Percentiles rank a stretch among this genome's conserved stretches.
These are phyloP conservation scores for Amphipoea oculea DNA, from an alignment of 2,888 invertebrate species.

Conservation along the genomic window DNA sequence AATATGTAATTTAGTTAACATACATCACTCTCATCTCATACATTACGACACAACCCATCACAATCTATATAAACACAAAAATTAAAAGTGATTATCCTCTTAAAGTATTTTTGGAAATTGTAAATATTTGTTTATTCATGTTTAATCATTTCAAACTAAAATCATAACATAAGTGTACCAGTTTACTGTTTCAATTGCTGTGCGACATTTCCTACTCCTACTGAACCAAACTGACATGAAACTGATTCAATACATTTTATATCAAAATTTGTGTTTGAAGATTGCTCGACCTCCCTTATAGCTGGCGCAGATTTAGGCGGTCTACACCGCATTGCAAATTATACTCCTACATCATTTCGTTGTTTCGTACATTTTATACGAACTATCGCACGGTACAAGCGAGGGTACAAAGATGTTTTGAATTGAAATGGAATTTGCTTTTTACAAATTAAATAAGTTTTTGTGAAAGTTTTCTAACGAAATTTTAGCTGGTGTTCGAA, in stretches of 20 bases:
- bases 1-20: neutral
- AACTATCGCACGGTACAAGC: neutral
- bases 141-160: neutral
- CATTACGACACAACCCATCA: neutral
- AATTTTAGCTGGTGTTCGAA: neutral
- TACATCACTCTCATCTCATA: neutral
- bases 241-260: neutral
- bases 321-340: neutral
- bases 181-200: slow-evolving; percentile 2
- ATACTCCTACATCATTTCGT: neutral
- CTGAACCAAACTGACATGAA: neutral
- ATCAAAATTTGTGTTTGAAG: neutral
- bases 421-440: neutral
- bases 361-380: too few species aligned
- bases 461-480: neutral
- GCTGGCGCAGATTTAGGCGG: neutral
- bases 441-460: neutral
- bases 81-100: neutral
- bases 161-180: neutral
- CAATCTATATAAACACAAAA: neutral
- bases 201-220: neutral
- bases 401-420: neutral
- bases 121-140: neutral
- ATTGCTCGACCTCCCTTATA: neutral
- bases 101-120: neutral